Percentiles rank a stretch among this genome's conserved stretches.
Conservation (phyloP, 1,140 invertebrate genomes). For the Babylonia areolata region DNA sequence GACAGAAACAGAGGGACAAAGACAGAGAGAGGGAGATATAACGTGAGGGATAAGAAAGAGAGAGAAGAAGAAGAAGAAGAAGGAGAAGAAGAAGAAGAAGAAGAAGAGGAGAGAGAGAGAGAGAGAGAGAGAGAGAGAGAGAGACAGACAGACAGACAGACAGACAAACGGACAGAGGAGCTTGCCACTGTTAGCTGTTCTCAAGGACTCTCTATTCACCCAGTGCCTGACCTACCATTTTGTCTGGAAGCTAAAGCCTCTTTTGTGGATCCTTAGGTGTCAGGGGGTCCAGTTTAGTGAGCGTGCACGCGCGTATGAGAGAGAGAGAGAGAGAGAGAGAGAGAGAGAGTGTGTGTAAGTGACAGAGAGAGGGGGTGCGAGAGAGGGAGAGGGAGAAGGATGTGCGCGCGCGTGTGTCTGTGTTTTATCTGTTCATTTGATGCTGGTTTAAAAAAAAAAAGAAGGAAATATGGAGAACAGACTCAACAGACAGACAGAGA, state of each 20-base stretch:
- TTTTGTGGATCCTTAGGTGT: no score
- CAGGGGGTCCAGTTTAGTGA: no score
- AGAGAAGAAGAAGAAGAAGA: background rate
- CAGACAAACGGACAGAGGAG: background rate
- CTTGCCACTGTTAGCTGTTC: no score
- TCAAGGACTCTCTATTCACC: no score
- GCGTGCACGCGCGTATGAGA: background rate
- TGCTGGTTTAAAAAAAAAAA: no score
- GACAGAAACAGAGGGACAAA: background rate
- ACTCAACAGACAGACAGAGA: no score
- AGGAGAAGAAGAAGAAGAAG: no score
- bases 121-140: background rate
- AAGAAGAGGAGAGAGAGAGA: no score
- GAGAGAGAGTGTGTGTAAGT: background rate
- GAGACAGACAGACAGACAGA: background rate
- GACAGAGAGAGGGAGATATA: no score
- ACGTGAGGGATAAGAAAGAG: background rate
- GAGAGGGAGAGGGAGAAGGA: background rate
- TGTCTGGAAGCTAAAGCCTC: no score
- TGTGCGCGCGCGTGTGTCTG: background rate
- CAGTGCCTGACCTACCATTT: no score
- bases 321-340: conserved; percentile 11
- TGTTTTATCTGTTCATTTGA: background rate
- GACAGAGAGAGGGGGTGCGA: background rate
- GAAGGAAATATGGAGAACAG: no score